Conservation (phyloP, 2,797 vertebrate genomes). For the Gallirallus australis region DNA sequence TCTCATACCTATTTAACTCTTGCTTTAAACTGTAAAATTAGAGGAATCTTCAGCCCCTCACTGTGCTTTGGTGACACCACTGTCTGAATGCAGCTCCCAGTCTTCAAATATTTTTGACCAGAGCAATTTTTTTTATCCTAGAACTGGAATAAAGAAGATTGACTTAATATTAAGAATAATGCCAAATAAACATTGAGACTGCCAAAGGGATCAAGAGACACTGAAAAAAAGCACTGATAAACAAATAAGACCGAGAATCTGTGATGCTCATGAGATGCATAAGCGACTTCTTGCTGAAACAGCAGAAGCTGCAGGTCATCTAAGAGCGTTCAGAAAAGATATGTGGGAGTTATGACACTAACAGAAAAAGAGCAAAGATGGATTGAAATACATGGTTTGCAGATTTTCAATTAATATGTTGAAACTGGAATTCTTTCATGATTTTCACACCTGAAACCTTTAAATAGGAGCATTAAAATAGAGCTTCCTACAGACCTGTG, state of each 20-base stretch:
- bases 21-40: neutral
- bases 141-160: conserved; percentile 49
- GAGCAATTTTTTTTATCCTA: conserved; percentile 13
- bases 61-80: neutral
- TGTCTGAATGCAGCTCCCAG: neutral
- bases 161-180: conserved; percentile 64
- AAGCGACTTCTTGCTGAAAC: neutral
- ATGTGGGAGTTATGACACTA: neutral
- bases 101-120: neutral
- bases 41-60: neutral
- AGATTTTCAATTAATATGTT: neutral
- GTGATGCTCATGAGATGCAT: neutral
- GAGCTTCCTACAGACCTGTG: neutral
- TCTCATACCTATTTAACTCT: neutral
- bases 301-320: neutral
- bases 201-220: conserved; percentile 19
- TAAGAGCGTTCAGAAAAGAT: neutral
- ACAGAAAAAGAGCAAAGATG: neutral
- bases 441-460: neutral
- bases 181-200: conserved; percentile 59
- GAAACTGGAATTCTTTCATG: neutral
- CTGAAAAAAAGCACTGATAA: neutral
- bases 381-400: neutral
- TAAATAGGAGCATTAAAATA: neutral
- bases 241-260: conserved; percentile 21